Evolutionary conservation across 2,113 vertebrate species (phyloP), one percentile per base, ranked within the genome.

Genomic region (Xiphophorus hellerii): DNA sequence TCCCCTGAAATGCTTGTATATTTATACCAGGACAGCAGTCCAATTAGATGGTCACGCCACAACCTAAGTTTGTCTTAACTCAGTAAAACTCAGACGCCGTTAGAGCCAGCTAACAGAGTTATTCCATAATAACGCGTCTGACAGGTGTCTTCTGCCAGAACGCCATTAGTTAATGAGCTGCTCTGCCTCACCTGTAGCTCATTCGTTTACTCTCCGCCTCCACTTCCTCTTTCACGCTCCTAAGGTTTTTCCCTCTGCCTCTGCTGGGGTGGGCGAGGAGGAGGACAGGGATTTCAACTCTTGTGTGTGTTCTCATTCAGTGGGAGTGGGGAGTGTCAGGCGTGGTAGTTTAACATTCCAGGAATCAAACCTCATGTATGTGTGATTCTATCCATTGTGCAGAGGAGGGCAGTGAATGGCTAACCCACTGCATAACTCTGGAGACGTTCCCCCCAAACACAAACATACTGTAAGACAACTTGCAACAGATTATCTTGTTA

Each of bases 261-360:
- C 37, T 77, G 74, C 72, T 51, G 29, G 83, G 77, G 67, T 73
- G 65, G 74, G 66, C 78, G 79, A 65, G 65, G 77, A 74, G 71
- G 51, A 54, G 76, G 78, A 83, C 72, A 69, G 86, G 84, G 84
- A 84, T 85, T 84, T 33, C 30, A 84, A 65, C 69, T 39, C 81
- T 80, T 87, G 83, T 91, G 80, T 86, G 84, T 69, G 35, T 83
- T 88, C 84, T 74, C 76, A 84, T 84, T 86, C 75, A 89, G 90
- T 91, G 83, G 88, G 92, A 92, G 88, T 85, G 87, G 77, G 90
- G 92, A 92, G 92, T 92, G 90, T 84, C 84, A 85, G 91, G 92
- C 67, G 92, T 85, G 88, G 93, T 81, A 90, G 85, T 89, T 84
- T 78, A 90, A 89, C 91, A 94, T 94, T 94, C 91, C 92, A 91